These are phyloP conservation scores for Stichopus horrens DNA, from an alignment of 53 echinoderm and acorn worm species.

Conservation along the genomic window DNA sequence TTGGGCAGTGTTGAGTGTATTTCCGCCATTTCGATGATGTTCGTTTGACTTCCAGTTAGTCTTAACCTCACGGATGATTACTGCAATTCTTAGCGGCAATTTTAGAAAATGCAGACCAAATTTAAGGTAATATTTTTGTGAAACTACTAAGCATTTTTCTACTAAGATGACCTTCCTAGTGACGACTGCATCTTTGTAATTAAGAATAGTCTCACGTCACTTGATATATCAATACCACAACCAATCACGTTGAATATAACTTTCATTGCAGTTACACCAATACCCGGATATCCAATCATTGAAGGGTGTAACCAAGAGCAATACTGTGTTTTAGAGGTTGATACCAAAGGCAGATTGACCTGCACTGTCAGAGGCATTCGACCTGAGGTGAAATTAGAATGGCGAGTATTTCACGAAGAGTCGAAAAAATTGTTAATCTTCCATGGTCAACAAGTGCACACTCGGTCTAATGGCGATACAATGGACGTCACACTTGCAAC, in stretches of 20 bases:
- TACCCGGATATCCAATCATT: neutral
- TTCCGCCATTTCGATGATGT: too few relatives aligned
- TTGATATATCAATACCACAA: too few relatives aligned
- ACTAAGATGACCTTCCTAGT: neutral
- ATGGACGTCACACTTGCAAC: neutral
- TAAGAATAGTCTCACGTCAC: too few relatives aligned
- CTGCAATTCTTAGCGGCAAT: too few relatives aligned
- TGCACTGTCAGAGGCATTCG: slow-evolving; percentile 6
- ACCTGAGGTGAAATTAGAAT: slow-evolving; percentile 2
- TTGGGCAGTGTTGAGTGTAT: too few relatives aligned
- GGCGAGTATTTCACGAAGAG: neutral
- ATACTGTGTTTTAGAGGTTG: neutral
- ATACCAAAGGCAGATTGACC: neutral
- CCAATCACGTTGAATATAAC: neutral
- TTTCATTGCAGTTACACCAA: neutral
- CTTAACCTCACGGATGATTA: too few relatives aligned
- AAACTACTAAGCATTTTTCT: neutral
- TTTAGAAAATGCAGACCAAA: too few relatives aligned
- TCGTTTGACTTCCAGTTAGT: too few relatives aligned
- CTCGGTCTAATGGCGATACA: neutral
- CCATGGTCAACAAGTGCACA: neutral
- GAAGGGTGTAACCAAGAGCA: neutral
- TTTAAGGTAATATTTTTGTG: too few relatives aligned
- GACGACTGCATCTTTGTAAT: neutral
- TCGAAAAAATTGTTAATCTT: neutral